phyloP scores from a whole-genome alignment of 2,113 vertebrate genomes.

The Cavia aperea region DNA sequence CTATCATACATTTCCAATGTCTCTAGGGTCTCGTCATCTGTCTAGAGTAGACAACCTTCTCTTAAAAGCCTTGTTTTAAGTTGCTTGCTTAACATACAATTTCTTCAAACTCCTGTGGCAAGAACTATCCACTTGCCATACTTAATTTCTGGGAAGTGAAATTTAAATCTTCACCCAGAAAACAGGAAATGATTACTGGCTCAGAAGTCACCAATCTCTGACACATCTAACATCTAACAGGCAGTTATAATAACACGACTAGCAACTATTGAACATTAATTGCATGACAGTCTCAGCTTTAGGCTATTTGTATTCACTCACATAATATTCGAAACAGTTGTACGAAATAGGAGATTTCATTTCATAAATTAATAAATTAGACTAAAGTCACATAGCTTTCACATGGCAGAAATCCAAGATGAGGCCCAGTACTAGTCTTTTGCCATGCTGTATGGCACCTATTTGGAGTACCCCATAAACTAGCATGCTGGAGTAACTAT shows the following conservation, averaged over 20 bases:
- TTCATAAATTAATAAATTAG: neutral
- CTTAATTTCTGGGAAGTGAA: neutral
- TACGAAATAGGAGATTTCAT: neutral
- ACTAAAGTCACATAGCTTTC: neutral
- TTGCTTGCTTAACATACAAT: neutral
- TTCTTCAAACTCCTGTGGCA: neutral
- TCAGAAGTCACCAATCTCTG: neutral
- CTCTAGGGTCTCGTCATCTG: neutral
- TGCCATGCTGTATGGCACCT: neutral
- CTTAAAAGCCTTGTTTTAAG: neutral
- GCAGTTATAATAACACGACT: neutral
- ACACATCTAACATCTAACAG: neutral
- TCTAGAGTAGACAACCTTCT: neutral
- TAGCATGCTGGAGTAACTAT: neutral
- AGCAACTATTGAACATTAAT: neutral
- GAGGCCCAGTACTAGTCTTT: neutral
- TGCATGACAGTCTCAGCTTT: neutral
- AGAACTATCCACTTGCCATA: neutral
- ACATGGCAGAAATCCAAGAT: neutral
- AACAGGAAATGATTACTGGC: neutral
- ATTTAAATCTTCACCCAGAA: neutral
- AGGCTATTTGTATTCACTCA: neutral
- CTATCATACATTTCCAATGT: neutral
- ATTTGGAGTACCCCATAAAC: accelerated
- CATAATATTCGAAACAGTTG: neutral